phyloP scores from a whole-genome alignment of 2,113 vertebrate species.

The Tauraco erythrolophus region DNA sequence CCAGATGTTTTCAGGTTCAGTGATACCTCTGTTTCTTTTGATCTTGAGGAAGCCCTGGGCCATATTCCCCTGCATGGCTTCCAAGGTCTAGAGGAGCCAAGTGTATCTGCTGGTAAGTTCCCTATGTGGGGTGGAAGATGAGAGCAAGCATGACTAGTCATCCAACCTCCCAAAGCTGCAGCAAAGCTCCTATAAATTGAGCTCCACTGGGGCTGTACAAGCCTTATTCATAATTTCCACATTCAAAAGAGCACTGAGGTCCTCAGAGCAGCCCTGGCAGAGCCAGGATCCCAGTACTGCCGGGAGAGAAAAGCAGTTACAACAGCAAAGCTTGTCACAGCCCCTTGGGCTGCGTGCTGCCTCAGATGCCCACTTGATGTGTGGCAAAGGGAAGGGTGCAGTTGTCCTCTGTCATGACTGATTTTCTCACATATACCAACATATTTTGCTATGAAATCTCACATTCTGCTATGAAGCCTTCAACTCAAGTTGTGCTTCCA shows the following conservation, averaged over 20 bases:
- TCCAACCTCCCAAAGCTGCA: not conserved
- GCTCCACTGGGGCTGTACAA: not conserved
- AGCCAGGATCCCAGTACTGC: accelerated
- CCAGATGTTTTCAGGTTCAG: not conserved
- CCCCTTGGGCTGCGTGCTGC: not conserved
- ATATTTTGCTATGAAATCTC: not conserved
- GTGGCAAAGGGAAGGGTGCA: not conserved
- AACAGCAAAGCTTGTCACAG: not conserved
- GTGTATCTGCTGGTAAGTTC: not conserved
- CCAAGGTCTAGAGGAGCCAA: not conserved
- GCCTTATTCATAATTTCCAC: not conserved
- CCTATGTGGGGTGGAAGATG: not conserved
- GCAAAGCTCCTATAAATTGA: not conserved
- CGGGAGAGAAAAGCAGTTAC: not conserved
- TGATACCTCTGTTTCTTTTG: not conserved
- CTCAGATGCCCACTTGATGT: not conserved
- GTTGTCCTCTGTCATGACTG: not conserved
- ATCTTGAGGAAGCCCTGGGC: not conserved
- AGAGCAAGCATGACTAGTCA: not conserved
- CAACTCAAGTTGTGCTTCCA: not conserved
- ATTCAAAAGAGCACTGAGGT: not conserved
- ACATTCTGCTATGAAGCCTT: not conserved
- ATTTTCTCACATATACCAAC: not conserved
- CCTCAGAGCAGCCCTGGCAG: not conserved
- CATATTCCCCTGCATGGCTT: not conserved